These are phyloP conservation scores for Drosophila limbata DNA, from an alignment of 2,888 invertebrate genomes.

Conservation along the genomic window DNA sequence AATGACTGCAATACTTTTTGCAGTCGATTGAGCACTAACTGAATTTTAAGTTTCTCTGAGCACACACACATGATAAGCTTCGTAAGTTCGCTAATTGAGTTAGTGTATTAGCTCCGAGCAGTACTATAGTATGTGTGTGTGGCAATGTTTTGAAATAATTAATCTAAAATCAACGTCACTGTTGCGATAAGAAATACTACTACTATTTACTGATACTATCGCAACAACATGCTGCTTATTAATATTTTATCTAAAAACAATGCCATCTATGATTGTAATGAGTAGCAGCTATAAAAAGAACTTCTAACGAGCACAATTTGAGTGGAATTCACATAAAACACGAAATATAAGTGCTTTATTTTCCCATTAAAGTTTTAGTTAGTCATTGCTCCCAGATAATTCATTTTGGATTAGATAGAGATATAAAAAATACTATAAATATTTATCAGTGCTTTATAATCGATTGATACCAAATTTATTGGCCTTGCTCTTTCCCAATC, in stretches of 20 bases:
- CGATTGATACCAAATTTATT: slow-evolving; percentile 37
- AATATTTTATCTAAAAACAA: slow-evolving; percentile 31
- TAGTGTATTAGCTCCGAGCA: slow-evolving; percentile 28
- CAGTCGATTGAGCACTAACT: slow-evolving; percentile 36
- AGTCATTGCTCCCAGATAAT: slow-evolving; percentile 43
- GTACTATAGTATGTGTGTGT: slow-evolving; percentile 7
- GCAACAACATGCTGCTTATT: slow-evolving; percentile 44
- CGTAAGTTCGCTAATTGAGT: slow-evolving; percentile 42
- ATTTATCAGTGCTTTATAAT: slow-evolving; percentile 22
- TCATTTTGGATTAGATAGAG: slow-evolving; percentile 41
- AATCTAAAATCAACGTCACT: slow-evolving; percentile 47
- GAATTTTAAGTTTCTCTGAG: slow-evolving; percentile 33
- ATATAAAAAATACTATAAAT: slow-evolving; percentile 8
- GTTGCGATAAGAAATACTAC: slow-evolving; percentile 43
- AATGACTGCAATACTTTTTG: slow-evolving; percentile 34
- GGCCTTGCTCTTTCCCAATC: slow-evolving; percentile 21
- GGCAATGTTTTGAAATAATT: slow-evolving; percentile 46
- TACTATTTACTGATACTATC: background rate
- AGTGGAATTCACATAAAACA: slow-evolving; percentile 48
- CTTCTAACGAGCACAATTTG: slow-evolving; percentile 31
- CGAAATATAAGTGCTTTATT: slow-evolving; percentile 50
- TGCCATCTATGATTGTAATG: slow-evolving; percentile 4
- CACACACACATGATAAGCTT: slow-evolving; percentile 12
- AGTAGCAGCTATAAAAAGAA: slow-evolving; percentile 12
- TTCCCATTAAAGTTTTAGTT: slow-evolving; percentile 9